Evolutionary conservation across 2,797 vertebrate species (phyloP).

Genomic region (Acipenser transmontanus): DNA sequence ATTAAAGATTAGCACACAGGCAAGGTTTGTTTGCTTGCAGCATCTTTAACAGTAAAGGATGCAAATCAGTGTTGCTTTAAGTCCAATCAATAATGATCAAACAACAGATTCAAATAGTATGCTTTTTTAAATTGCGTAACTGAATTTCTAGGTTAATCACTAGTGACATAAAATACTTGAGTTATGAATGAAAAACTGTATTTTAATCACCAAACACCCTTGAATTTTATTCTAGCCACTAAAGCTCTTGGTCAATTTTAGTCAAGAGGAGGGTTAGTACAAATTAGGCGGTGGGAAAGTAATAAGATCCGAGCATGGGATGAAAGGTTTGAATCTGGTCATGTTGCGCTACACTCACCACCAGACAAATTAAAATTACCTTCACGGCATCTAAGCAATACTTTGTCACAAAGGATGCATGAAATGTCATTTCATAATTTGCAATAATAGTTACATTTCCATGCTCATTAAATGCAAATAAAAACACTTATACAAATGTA

Average conservation of each 20-base stretch:
- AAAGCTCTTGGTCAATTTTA: too few relatives aligned
- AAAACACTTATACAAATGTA: too few relatives aligned
- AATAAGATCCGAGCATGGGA: conserved; percentile 4
- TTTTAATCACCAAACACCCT: too few relatives aligned
- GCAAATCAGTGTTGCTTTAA: conserved; percentile 31
- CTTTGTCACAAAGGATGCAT: background rate
- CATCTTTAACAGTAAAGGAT: conserved; percentile 40
- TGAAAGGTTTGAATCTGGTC: too few relatives aligned
- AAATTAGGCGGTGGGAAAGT: background rate
- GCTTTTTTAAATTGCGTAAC: too few relatives aligned
- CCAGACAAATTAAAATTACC: background rate
- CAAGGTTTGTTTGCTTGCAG: conserved; percentile 40
- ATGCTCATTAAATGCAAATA: too few relatives aligned
- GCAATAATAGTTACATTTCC: too few relatives aligned
- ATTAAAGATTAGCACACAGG: conserved; percentile 53
- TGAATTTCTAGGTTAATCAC: too few relatives aligned
- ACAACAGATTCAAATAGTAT: background rate
- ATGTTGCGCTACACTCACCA: too few relatives aligned
- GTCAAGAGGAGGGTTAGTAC: background rate
- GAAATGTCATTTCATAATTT: too few relatives aligned
- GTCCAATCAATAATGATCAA: conserved; percentile 12
- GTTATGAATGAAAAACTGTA: too few relatives aligned
- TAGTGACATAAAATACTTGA: too few relatives aligned
- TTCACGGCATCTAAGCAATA: background rate
- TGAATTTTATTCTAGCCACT: conserved; percentile 9